Percentiles rank a stretch among this genome's conserved stretches.
Evolutionary conservation across 2,888 invertebrate genomes (phyloP).

Genomic region (Leptinotarsa haldemani): DNA sequence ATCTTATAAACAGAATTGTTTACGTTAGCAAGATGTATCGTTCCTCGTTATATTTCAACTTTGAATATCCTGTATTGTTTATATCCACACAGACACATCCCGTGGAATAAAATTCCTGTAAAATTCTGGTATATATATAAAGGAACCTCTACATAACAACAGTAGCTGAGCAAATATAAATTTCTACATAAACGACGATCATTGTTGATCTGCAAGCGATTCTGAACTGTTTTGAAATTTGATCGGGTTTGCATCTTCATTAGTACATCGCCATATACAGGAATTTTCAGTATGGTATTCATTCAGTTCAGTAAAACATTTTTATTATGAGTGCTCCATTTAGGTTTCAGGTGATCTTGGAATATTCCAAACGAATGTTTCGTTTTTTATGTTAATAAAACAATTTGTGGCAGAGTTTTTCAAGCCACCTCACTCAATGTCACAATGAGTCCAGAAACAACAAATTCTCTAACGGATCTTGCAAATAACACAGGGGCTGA

Average conservation of each 20-base stretch:
- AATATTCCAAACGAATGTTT: too few species aligned
- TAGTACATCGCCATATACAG: neutral
- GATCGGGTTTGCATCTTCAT: slow-evolving; percentile 9
- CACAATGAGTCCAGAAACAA: too few species aligned
- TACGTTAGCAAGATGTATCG: neutral
- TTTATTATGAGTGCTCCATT: too few species aligned
- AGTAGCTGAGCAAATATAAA: neutral
- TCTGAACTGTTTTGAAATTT: slow-evolving; percentile 17
- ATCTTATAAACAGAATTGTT: neutral
- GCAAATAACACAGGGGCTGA: too few species aligned
- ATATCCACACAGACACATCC: neutral
- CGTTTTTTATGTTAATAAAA: too few species aligned
- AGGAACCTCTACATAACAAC: neutral
- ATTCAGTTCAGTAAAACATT: neutral
- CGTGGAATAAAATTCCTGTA: neutral
- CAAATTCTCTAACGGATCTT: too few species aligned
- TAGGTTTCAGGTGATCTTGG: too few species aligned
- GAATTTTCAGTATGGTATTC: neutral
- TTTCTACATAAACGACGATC: neutral
- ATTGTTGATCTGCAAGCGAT: neutral
- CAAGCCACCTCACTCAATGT: too few species aligned
- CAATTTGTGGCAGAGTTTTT: too few species aligned
- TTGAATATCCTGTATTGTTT: neutral
- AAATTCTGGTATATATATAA: neutral
- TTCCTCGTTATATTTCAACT: neutral